phyloP scores from a whole-genome alignment of 2,113 vertebrate species.

The Vulpes vulpes region DNA sequence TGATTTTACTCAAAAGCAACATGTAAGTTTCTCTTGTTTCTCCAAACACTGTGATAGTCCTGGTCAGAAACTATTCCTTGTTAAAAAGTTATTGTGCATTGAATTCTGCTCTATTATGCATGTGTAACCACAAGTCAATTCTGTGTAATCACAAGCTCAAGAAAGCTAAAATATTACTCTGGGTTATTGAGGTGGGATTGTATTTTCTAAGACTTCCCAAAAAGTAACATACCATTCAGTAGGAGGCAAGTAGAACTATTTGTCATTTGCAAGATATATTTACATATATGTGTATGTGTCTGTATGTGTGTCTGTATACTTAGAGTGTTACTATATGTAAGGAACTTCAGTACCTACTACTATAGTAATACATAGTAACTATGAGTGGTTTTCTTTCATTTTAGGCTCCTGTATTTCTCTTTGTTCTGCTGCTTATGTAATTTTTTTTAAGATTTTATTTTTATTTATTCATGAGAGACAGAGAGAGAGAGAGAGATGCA shows the following conservation, averaged over 20 bases:
- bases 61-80: background rate
- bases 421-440: background rate
- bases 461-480: too few species aligned
- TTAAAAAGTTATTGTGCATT: constrained; percentile 6
- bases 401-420: background rate
- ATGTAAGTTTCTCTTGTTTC: background rate
- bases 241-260: background rate
- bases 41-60: background rate
- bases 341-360: too few species aligned
- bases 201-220: background rate
- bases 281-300: background rate
- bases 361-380: background rate
- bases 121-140: background rate
- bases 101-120: background rate
- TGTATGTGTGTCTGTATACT: fast-evolving
- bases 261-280: background rate
- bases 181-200: background rate
- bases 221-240: background rate
- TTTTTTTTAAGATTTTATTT: background rate
- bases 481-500: too few species aligned
- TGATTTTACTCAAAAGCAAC: background rate
- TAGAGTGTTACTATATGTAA: too few species aligned
- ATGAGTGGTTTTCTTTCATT: background rate
- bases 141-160: background rate
- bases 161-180: background rate